Conservation (phyloP, 2,888 invertebrate genomes). For the Ennomos quercinarius region DNA sequence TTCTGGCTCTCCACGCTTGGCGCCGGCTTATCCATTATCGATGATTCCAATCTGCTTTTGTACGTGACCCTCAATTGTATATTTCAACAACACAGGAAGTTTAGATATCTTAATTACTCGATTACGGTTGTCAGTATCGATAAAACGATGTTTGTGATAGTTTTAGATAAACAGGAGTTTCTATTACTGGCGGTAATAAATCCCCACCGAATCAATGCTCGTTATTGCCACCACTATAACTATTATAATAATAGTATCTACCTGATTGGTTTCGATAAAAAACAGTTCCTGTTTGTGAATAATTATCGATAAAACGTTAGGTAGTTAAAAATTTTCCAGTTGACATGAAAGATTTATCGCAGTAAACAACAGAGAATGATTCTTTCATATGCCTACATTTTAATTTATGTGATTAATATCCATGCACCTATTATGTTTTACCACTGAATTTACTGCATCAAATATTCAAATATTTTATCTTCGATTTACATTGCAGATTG, state of each 20-base stretch:
- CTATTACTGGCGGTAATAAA: constrained; percentile 11
- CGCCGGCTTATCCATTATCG: constrained; percentile 45
- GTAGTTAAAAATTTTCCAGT: constrained; percentile 18
- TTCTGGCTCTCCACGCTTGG: constrained; percentile 30
- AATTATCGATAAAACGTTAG: constrained; percentile 19
- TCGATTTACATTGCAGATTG: no score
- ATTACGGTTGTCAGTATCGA: constrained; percentile 22
- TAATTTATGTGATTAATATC: no score
- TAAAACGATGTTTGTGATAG: constrained; percentile 11
- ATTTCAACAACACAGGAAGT: constrained; percentile 19
- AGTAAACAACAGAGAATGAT: no score
- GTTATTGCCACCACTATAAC: constrained; percentile 21
- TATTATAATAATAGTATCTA: no score
- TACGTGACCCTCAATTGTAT: constrained; percentile 12
- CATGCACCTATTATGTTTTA: no score
- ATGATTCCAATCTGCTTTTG: constrained; percentile 12
- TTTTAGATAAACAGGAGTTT: constrained; percentile 14
- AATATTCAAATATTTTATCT: no score
- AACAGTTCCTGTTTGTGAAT: constrained; percentile 26
- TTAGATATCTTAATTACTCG: constrained; percentile 24
- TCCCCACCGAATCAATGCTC: constrained; percentile 11
- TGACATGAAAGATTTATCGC: constrained; percentile 6
- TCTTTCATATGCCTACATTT: no score
- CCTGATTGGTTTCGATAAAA: constrained; percentile 21
- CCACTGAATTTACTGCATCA: no score